Base-by-base conservation (phyloP, 2,888 invertebrate species). In the Erpobdella octoculata region DNA sequence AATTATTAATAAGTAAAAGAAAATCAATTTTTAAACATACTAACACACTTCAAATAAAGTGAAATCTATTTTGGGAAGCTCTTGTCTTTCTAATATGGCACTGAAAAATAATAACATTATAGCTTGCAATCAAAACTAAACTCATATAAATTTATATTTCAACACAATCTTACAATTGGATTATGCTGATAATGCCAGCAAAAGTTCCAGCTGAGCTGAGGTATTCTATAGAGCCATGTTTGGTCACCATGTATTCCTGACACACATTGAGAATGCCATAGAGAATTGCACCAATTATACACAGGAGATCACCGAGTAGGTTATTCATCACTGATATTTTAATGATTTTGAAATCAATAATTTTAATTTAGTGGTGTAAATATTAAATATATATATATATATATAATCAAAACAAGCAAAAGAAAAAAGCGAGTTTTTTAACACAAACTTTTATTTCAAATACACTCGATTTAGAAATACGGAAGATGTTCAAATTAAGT, bases 241-340 rank as follows among this genome's bases (percentile, higher is more conserved):
- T 88, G 80, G 89, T 89, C n/a, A 92, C 89, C 75, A 90, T 88
- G 83, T 89, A 88, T 82, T 92, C 92, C 85, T 92, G 89, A 0
- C 83, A 83, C 0, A 92, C 90, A 77, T 91, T 91, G 28, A 90
- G 89, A 61, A 90, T 85, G 1, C 91, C 91, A 79, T 90, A 91
- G 5, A 91, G 84, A 0, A 90, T 86, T 0, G 91, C 90, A 3
- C 91, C 91, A 9, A 87, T 88, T 9, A 91, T 85, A 79, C 90
- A 90, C 31, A 92, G 84, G 87, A 91, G 88, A 81, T 92, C 92
- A 2, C 92, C 92, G 3, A 91, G 88, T 18, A 91, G 84, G 77
- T 89, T 89, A 82, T 90, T 89, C 82, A 88, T 88, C 38, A 89
- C 91, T 90, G 84, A 85, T n/a, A n/a, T n/a, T n/a, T n/a, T n/a